Evolutionary conservation across 2,888 invertebrate species (phyloP).

Genomic region (Druceiella hillmani): DNA sequence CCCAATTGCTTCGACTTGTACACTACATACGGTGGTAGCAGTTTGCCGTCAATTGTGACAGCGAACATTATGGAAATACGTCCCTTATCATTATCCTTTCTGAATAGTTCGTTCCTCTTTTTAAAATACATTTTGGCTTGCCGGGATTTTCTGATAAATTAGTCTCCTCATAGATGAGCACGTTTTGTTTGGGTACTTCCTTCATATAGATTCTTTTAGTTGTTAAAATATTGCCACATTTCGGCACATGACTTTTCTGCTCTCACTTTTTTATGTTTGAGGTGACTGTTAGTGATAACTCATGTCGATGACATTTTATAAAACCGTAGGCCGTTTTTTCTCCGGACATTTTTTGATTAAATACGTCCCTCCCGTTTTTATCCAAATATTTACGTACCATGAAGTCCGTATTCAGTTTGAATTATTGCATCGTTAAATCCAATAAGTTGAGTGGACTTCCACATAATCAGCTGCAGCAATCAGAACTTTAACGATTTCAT

Average conservation of each 20-base stretch:
- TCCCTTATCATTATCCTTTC: conserved; percentile 14
- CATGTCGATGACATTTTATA: no score
- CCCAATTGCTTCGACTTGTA: conserved; percentile 15
- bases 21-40: conserved; percentile 23
- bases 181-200: no score
- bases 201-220: no score
- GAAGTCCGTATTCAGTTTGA: no score
- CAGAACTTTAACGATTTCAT: conserved; percentile 3
- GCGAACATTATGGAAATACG: conserved; percentile 21
- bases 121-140: conserved; percentile 6
- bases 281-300: no score
- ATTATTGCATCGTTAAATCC: conserved; percentile 1
- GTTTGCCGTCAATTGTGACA: conserved; percentile 17
- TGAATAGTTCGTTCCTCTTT: conserved; percentile 8
- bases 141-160: conserved; percentile 11
- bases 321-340: conserved; percentile 1
- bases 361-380: no score
- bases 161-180: conserved; percentile 12
- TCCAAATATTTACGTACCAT: conserved; percentile 1
- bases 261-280: no score
- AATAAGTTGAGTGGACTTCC: conserved; percentile 3
- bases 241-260: no score
- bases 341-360: neutral
- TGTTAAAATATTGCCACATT: no score
- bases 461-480: conserved; percentile 2